Percentiles rank a stretch among this genome's conserved stretches.
These are phyloP conservation scores for Heliconius hermathena DNA, from an alignment of 1,140 invertebrate species.

Conservation along the genomic window DNA sequence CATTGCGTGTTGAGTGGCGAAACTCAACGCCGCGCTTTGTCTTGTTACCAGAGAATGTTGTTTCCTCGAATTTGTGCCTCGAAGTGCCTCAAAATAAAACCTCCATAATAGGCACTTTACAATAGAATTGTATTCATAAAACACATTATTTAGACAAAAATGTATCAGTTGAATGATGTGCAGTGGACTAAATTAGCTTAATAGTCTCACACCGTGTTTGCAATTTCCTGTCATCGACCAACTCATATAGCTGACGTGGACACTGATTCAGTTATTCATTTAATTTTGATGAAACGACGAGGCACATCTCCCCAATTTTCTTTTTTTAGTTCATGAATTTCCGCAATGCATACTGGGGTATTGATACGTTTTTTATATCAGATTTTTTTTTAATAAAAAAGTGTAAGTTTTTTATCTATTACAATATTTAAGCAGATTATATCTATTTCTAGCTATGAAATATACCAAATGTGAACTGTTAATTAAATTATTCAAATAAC, in stretches of 20 bases:
- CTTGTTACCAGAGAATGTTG: too few species aligned
- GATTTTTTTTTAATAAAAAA: too few species aligned
- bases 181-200: constrained; percentile 39
- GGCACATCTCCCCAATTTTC: neutral
- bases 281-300: constrained; percentile 5
- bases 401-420: too few species aligned
- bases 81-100: too few species aligned
- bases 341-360: neutral
- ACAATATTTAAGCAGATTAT: too few species aligned
- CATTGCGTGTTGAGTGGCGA: too few species aligned
- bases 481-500: neutral
- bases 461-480: neutral
- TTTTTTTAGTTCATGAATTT: neutral
- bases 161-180: constrained; percentile 1
- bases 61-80: too few species aligned
- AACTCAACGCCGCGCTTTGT: too few species aligned
- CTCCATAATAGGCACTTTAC: too few species aligned
- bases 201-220: constrained; percentile 31
- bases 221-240: constrained; percentile 54
- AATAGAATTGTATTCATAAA: neutral
- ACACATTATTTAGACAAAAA: neutral
- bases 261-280: constrained; percentile 30
- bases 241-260: constrained; percentile 18
- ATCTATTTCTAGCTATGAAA: too few species aligned
- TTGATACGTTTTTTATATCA: too few species aligned